Base-by-base conservation (phyloP, 2,113 vertebrate genomes). In the Platichthys flesus region DNA sequence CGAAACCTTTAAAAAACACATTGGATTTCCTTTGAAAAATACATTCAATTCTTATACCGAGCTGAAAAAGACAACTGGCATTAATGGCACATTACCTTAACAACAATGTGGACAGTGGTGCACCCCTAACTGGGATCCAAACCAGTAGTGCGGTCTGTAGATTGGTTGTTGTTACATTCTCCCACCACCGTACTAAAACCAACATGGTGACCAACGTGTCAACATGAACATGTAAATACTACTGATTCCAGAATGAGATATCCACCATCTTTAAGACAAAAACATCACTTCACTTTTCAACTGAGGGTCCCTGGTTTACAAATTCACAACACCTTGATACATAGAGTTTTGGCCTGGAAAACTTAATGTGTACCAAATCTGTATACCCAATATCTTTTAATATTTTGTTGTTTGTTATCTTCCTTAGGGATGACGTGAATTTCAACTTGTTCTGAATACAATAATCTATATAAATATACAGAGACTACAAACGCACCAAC, bases 401-500 rank as follows among this genome's bases (percentile, higher is more conserved):
- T 74, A 81, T 57, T 45, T 72, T 55, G 20, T 72, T 55, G 20
- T 23, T 57, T 28, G 56, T 28, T 57, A 20, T 78, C 62, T 8
- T 26, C 24, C 42, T 54, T 78, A 54, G 55, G 75, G n/a, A 56
- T 82, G 31, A 82, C 56, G 71, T 63, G 56, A 64, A 55, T 82
- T 85, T 82, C 56, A 72, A 77, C 61, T 75, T 79, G 63, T 61
- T 88, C 55, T 69, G 67, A 79, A 83, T 91, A 85, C 55, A 86
- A 81, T 85, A 28, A 71, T 86, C 73, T 78, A 85, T 88, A 90
- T 83, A 92, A 89, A 89, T 89, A 91, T 78, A 89, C 80, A 87
- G 69, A 90, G 65, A 77, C 83, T 81, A 89, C 68, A 88, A 93
- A 93, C 13, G 84, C 78, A 88, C 88, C 91, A 90, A 86, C 55